A percentile compares a stretch with the other conserved stretches of the same genome.
These are phyloP conservation scores for Rhinella marina DNA, from an alignment of 2,797 vertebrate genomes.

Conservation along the genomic window DNA sequence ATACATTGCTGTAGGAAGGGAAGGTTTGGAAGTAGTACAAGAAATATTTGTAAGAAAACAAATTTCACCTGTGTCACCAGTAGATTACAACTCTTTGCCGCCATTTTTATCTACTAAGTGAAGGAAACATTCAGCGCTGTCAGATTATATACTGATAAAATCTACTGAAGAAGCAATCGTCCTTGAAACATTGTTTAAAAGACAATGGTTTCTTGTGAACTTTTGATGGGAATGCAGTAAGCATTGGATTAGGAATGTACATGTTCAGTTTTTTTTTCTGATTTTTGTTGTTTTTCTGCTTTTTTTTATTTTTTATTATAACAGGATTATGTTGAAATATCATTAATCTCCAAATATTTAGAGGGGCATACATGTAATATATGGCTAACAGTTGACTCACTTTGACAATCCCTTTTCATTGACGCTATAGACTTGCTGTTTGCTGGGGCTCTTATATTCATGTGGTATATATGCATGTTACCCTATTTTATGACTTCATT, in stretches of 20 bases:
- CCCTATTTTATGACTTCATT: background rate
- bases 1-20: background rate
- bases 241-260: background rate
- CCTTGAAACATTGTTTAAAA: slow-evolving; percentile 25
- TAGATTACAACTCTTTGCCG: background rate
- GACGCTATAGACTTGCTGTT: background rate
- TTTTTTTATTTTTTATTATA: no score
- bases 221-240: background rate
- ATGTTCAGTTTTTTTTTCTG: no score
- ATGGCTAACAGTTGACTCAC: background rate
- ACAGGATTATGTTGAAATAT: no score
- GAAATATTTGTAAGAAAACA: background rate
- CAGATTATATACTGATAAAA: background rate
- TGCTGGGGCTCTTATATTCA: background rate
- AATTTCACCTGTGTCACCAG: background rate
- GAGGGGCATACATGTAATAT: background rate
- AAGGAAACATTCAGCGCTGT: background rate
- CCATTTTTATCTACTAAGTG: background rate
- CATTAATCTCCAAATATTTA: no score
- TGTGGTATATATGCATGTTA: no score
- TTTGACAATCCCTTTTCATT: background rate
- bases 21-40: background rate
- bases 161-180: background rate
- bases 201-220: background rate
- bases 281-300: no score